A percentile compares a stretch with the other conserved stretches of the same genome.
Evolutionary conservation across 30 jellyfish, hydroid and myxozoan genomes (phyloP).

Genomic region (Rhopilema esculentum): DNA sequence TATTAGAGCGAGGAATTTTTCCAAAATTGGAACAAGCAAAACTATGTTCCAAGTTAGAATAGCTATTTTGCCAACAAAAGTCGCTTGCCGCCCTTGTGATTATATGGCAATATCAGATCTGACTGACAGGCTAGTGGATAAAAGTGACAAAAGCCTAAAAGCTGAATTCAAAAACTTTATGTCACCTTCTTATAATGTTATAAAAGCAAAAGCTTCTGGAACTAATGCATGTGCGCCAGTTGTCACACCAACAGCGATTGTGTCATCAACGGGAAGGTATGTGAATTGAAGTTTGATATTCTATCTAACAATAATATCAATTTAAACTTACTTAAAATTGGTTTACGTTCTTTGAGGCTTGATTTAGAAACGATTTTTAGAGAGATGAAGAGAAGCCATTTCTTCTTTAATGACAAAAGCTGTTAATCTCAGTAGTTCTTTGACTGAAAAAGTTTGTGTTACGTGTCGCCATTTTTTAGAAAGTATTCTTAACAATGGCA

Average conservation of each 20-base stretch:
- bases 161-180: constrained; percentile 20
- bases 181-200: constrained; percentile 24
- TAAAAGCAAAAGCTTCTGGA: not conserved
- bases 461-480: too few relatives aligned
- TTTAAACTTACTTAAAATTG: too few relatives aligned
- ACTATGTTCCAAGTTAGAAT: constrained; percentile 11
- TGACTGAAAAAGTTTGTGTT: too few relatives aligned
- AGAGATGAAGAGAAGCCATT: too few relatives aligned
- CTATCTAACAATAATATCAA: too few relatives aligned
- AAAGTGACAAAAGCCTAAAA: not conserved
- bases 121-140: constrained; percentile 3
- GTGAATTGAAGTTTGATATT: not conserved
- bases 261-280: not conserved
- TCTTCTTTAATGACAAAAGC: too few relatives aligned
- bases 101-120: not conserved
- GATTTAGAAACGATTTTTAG: too few relatives aligned
- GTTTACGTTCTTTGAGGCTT: too few relatives aligned
- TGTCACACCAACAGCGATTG: constrained; percentile 16
- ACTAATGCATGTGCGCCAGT: constrained; percentile 20
- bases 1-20: not conserved
- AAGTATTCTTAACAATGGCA: too few relatives aligned
- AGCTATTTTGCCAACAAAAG: constrained; percentile 8
- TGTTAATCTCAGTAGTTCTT: too few relatives aligned
- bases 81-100: constrained; percentile 42
- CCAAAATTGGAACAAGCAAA: constrained; percentile 9